Conservation (phyloP, 53 echinoderm and acorn worm species). For the Patiria pectinifera region DNA sequence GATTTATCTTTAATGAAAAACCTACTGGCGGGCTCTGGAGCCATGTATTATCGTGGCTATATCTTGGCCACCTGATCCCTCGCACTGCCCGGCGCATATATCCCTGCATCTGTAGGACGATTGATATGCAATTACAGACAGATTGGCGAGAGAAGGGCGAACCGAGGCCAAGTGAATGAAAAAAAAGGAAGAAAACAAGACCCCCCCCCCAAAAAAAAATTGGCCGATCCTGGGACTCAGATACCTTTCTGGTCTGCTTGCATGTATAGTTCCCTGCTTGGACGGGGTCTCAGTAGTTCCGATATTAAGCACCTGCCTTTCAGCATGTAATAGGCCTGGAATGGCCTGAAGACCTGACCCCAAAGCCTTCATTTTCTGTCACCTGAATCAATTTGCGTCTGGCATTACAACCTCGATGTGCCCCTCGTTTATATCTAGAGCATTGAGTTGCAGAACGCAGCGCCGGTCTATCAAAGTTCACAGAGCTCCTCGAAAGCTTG, state of each 20-base stretch:
- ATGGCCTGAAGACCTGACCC: conserved; percentile 19
- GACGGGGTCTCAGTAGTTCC: neutral
- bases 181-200: neutral
- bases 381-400: conserved; percentile 56
- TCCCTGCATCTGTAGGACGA: neutral
- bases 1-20: conserved; percentile 1
- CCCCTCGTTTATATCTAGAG: neutral
- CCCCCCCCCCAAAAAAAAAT: neutral
- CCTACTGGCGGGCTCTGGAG: neutral
- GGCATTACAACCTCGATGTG: conserved; percentile 37
- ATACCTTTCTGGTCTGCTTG: neutral
- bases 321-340: conserved; percentile 28
- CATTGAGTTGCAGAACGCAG: conserved; percentile 20
- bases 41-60: neutral
- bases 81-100: neutral
- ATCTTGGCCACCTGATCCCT: conserved; percentile 51
- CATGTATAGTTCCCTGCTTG: neutral
- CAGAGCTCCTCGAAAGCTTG: neutral
- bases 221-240: neutral
- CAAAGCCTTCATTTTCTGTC: conserved; percentile 43
- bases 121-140: conserved; percentile 28
- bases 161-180: neutral
- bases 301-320: conserved; percentile 30
- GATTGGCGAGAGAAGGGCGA: neutral
- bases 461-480: neutral